phyloP scores from a whole-genome alignment of 1,140 invertebrate species.

The Nixonia krombeini region DNA sequence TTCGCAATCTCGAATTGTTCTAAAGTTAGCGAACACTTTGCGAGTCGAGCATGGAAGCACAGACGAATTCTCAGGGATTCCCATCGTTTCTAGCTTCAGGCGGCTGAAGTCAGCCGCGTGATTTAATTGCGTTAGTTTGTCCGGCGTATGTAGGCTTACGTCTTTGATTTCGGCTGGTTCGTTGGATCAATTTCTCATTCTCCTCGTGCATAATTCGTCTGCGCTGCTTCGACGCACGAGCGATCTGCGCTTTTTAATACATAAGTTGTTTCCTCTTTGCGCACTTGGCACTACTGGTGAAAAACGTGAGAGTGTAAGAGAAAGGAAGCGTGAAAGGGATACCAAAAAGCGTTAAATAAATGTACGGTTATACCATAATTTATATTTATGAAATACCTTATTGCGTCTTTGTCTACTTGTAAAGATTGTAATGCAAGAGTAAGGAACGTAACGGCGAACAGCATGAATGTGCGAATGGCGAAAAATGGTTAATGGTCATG shows the following conservation, averaged over 20 bases:
- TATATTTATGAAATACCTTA: conserved; percentile 1
- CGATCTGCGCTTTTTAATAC: conserved; percentile 13
- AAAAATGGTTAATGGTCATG: too few relatives aligned
- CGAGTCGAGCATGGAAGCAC: conserved; percentile 5
- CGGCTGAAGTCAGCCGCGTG: not conserved
- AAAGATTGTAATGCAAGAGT: conserved; percentile 4
- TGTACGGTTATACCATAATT: conserved; percentile 9
- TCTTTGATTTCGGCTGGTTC: conserved; percentile 54
- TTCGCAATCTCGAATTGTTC: too few relatives aligned
- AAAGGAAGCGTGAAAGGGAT: not conserved
- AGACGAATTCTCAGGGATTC: conserved; percentile 38
- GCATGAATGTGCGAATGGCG: not conserved
- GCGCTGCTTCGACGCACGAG: conserved; percentile 9
- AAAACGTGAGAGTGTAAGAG: conserved; percentile 18
- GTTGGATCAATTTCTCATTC: conserved; percentile 54
- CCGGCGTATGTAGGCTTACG: not conserved
- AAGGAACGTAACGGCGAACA: not conserved
- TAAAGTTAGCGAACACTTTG: too few relatives aligned
- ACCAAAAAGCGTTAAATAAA: not conserved
- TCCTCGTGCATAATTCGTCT: conserved; percentile 18
- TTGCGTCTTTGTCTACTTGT: conserved; percentile 4
- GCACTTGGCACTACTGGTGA: conserved; percentile 9
- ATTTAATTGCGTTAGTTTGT: not conserved
- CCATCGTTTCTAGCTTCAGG: conserved; percentile 7
- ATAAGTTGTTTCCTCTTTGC: conserved; percentile 13